Evolutionary conservation across 2,113 vertebrate genomes (phyloP).

Genomic region (Scolopax mira): DNA sequence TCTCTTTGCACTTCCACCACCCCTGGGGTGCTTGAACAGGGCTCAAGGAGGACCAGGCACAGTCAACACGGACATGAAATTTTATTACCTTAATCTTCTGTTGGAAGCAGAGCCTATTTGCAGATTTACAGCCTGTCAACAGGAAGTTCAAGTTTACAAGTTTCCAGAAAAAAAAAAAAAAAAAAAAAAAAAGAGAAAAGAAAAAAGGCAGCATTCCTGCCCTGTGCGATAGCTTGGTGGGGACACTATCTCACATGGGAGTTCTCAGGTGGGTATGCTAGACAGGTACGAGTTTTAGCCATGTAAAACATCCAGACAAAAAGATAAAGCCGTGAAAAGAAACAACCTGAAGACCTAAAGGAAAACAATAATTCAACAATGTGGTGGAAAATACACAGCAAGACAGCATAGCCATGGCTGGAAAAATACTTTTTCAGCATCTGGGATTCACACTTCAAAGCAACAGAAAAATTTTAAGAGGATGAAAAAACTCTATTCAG

Average conservation of each 20-base stretch:
- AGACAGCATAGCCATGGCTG: conserved; percentile 2
- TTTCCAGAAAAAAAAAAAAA: conserved; percentile 28
- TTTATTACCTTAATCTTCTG: conserved; percentile 8
- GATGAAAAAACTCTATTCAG: conserved; percentile 7
- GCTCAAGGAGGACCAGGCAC: neutral
- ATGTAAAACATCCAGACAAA: neutral
- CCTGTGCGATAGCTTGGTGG: neutral
- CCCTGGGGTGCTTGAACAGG: neutral
- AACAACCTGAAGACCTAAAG: neutral
- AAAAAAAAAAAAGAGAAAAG: no score
- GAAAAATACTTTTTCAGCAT: conserved; percentile 47
- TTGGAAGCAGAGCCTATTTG: neutral
- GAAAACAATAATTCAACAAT: conserved; percentile 47
- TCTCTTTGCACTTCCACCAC: neutral
- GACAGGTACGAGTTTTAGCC: neutral
- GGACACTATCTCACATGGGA: neutral
- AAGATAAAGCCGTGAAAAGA: neutral
- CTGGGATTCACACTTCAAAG: conserved; percentile 52
- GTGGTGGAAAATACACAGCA: conserved; percentile 38
- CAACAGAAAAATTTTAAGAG: conserved; percentile 37
- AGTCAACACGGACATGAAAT: neutral
- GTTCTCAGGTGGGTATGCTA: neutral
- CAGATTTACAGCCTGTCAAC: conserved; percentile 18
- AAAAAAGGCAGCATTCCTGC: conserved; percentile 24
- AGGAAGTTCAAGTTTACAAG: conserved; percentile 54